Conservation (phyloP, 2,113 vertebrate genomes). For the Promerops cafer region DNA sequence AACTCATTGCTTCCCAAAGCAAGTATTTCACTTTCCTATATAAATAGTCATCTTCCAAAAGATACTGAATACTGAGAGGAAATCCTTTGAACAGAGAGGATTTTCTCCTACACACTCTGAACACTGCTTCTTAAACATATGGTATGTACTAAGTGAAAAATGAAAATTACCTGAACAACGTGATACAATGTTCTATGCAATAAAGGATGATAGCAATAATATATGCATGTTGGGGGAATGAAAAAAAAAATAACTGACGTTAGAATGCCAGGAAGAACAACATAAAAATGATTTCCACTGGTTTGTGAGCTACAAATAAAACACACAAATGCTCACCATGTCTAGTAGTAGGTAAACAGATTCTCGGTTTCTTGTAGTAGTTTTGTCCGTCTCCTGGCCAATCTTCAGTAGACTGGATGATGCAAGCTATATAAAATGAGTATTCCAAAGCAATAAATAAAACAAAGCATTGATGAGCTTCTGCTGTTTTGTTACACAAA, state of each 20-base stretch:
- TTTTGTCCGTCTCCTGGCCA: slow-evolving; percentile 97
- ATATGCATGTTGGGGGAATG: neutral
- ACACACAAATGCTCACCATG: slow-evolving; percentile 81
- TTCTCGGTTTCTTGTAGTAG: slow-evolving; percentile 95
- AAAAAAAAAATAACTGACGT: neutral
- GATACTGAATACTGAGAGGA: neutral
- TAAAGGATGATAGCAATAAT: neutral
- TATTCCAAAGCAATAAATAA: neutral
- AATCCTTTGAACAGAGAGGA: neutral
- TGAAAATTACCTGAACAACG: neutral
- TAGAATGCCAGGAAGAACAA: neutral
- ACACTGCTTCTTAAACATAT: neutral
- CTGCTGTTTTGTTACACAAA: neutral
- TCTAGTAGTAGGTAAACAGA: slow-evolving; percentile 97
- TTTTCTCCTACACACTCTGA: neutral
- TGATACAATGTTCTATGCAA: neutral
- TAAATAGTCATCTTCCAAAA: neutral
- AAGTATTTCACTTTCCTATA: neutral
- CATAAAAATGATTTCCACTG: neutral
- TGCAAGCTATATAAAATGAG: slow-evolving; percentile 78
- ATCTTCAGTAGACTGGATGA: slow-evolving; percentile 98
- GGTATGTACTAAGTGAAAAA: neutral
- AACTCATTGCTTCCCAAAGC: neutral
- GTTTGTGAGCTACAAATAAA: neutral
- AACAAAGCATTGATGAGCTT: neutral